Base-by-base conservation (phyloP, 2,113 vertebrate species). In the Neofelis nebulosa region DNA sequence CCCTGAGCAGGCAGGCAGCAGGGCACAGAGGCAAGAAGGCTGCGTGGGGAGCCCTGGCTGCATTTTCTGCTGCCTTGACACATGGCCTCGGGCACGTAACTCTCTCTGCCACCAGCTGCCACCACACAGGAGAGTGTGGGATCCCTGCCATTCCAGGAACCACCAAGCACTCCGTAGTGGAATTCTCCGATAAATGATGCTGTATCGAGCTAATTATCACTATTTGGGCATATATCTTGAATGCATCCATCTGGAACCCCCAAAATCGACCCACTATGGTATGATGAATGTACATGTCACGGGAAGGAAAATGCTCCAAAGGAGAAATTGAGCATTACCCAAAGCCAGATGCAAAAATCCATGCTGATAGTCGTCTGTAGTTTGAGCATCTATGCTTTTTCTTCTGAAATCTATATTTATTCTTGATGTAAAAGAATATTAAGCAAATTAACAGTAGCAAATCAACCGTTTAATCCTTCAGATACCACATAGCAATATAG, bases 181-280 rank as follows among this genome's bases (percentile, higher is more conserved):
- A 92, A 95, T 96, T 74, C 41, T 90, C 52, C 71, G 90, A 81
- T 50, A 76, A 95, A 65, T 25, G 36, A 85, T 31, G 36, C 38
- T 61, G 21, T 36, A 2, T n/a, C 50, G 1, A 88, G 66, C 80
- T 94, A 79, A 94, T 91, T 90, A 74, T 83, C 74, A 14, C 55
- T 55, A 4, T 45, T 21, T 13, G 13, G 63, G 50, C 85, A 12
- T 90, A 11, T 48, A 80, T 92, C 66, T 91, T 94, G 78, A 96
- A 80, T 78, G n/a, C 27, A 68, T 82, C 66, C 95, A 85, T 50
- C 45, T 93, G 87, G 79, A 97, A 82, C 41, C 6, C 81, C 90
- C 78, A 6, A 81, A 95, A 74, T 52, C 1, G 1, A 84, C 74
- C 63, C 73, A 63, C 71, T 74, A 3, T 36, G 55, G 12, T 36